phyloP scores from a whole-genome alignment of 2,113 vertebrate species.

The Brachyhypopomus occidentalis region DNA sequence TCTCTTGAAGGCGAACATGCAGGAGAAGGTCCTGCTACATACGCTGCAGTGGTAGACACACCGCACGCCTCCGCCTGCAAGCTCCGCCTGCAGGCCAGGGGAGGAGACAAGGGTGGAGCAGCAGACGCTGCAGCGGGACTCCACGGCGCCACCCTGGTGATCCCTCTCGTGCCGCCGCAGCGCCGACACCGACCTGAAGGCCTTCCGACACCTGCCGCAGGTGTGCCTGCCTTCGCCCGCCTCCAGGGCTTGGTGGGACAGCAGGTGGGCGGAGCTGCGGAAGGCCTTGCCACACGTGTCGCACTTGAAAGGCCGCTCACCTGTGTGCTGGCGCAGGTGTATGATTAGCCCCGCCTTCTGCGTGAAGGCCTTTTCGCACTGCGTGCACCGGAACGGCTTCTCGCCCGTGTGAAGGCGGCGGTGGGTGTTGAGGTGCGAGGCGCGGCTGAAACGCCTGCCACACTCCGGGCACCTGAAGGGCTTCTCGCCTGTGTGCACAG shows the following conservation, averaged over 20 bases:
- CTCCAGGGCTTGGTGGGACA: conserved; percentile 67
- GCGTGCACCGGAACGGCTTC: conserved; percentile 76
- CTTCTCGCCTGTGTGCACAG: conserved; percentile 73
- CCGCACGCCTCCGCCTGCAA: conserved; percentile 59
- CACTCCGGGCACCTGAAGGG: conserved; percentile 77
- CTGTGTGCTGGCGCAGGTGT: conserved; percentile 61
- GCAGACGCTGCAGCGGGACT: conserved; percentile 73
- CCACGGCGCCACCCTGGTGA: conserved; percentile 8
- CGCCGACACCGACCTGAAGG: conserved; percentile 26
- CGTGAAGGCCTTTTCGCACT: conserved; percentile 59
- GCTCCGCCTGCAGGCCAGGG: conserved; percentile 66
- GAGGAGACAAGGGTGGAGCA: conserved; percentile 65
- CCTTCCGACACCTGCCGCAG: conserved; percentile 29
- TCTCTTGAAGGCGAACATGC: conserved; percentile 69
- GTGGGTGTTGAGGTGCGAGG: conserved; percentile 78
- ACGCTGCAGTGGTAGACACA: conserved; percentile 72
- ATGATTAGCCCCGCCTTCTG: conserved; percentile 61
- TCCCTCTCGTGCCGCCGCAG: conserved; percentile 58
- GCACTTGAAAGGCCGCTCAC: conserved; percentile 67
- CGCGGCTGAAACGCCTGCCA: conserved; percentile 73
- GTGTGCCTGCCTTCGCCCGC: conserved; percentile 32
- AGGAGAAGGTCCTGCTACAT: conserved; percentile 69
- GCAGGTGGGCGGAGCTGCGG: conserved; percentile 63
- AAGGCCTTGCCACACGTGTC: conserved; percentile 65
- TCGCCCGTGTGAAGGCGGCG: conserved; percentile 76